Evolutionary conservation across 1,140 invertebrate genomes (phyloP).

Genomic region (Gonioctena quinquepunctata): DNA sequence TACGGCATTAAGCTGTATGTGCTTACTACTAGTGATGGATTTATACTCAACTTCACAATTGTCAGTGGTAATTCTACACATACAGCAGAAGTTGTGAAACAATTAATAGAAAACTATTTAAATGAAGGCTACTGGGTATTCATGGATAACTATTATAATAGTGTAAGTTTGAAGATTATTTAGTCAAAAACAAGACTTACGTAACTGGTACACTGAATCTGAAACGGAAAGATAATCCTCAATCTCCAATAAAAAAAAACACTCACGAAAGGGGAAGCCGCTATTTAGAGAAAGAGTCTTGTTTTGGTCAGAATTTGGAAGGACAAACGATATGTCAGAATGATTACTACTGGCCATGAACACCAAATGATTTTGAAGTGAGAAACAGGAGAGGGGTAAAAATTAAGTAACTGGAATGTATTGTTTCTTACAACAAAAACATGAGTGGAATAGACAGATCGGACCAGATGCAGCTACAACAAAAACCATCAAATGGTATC

Average conservation of each 20-base stretch:
- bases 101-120: not conserved
- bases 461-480: slow-evolving; percentile 11
- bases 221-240: not conserved
- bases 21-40: not conserved
- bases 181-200: not conserved
- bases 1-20: not conserved
- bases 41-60: not conserved
- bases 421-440: not conserved
- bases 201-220: not conserved
- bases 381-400: not conserved
- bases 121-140: not conserved
- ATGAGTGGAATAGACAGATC: slow-evolving; percentile 18
- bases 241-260: not conserved
- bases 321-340: not conserved
- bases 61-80: not conserved
- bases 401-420: not conserved
- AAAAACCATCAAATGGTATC: slow-evolving; percentile 13
- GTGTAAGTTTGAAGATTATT: not conserved
- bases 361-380: not conserved
- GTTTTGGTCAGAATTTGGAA: not conserved
- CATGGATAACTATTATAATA: slow-evolving; percentile 1
- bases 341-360: not conserved
- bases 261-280: not conserved
- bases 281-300: not conserved
- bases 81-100: not conserved